These are phyloP conservation scores for Lepidostoma basale DNA, from an alignment of 1,140 invertebrate species.

Conservation along the genomic window DNA sequence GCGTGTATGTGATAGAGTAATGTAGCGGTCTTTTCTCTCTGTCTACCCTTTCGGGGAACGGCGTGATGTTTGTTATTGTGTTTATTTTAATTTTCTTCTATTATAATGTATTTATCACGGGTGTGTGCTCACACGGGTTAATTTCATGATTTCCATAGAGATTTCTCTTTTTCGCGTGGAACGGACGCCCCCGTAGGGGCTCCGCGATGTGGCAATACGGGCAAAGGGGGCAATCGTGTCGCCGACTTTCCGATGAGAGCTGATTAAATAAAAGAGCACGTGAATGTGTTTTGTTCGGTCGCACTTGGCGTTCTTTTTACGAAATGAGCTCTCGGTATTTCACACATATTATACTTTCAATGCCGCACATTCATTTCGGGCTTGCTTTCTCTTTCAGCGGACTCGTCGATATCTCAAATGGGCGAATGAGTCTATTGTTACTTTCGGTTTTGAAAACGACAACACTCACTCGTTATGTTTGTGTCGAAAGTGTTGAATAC, in stretches of 20 bases:
- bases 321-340: background rate
- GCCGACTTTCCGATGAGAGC: conserved; percentile 10
- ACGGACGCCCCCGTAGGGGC: too few species aligned
- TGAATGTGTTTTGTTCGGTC: background rate
- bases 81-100: too few species aligned
- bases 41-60: too few species aligned
- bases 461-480: background rate
- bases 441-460: conserved; percentile 8
- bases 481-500: background rate
- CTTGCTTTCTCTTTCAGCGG: conserved; percentile 12
- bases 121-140: too few species aligned
- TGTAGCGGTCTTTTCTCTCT: too few species aligned
- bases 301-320: background rate
- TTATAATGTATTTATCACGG: too few species aligned
- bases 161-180: too few species aligned
- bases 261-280: conserved; percentile 20
- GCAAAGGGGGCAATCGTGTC: background rate
- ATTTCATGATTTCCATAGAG: too few species aligned
- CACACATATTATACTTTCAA: background rate
- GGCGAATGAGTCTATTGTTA: conserved; percentile 3
- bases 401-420: background rate
- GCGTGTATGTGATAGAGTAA: too few species aligned
- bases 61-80: too few species aligned
- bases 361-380: background rate
- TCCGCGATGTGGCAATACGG: too few species aligned